Evolutionary conservation across 2,113 vertebrate species (phyloP).

Genomic region (Mixornis gularis): DNA sequence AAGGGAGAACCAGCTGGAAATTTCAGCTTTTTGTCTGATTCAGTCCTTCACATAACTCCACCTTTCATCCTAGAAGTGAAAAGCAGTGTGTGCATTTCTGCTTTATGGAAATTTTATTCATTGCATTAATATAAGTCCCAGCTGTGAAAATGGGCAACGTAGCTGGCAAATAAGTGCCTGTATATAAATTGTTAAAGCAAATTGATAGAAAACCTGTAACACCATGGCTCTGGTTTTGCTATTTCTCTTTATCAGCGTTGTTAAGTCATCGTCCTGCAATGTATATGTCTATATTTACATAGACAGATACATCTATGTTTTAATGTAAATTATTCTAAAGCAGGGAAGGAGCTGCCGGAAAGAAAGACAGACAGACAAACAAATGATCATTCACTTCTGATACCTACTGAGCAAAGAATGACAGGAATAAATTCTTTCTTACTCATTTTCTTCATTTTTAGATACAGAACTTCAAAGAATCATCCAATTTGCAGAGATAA

Average conservation of each 20-base stretch:
- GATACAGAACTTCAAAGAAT: neutral
- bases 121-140: neutral
- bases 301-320: neutral
- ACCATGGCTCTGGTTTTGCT: neutral
- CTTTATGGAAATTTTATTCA: neutral
- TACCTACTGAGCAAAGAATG: neutral
- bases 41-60: neutral
- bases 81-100: neutral
- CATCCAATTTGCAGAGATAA: neutral
- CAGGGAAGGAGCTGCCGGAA: neutral
- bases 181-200: neutral
- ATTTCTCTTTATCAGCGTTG: neutral
- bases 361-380: neutral
- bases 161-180: neutral
- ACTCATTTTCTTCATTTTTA: neutral
- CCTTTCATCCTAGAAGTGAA: neutral
- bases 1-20: neutral
- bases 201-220: neutral
- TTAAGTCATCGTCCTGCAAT: neutral
- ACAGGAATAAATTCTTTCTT: neutral
- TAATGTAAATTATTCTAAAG: neutral
- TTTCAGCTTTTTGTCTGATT: neutral
- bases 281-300: neutral
- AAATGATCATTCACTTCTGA: neutral
- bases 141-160: neutral